These are phyloP conservation scores for Epizoanthus scotinus DNA, from an alignment of 92 coral and sea anemone species.

Conservation along the genomic window DNA sequence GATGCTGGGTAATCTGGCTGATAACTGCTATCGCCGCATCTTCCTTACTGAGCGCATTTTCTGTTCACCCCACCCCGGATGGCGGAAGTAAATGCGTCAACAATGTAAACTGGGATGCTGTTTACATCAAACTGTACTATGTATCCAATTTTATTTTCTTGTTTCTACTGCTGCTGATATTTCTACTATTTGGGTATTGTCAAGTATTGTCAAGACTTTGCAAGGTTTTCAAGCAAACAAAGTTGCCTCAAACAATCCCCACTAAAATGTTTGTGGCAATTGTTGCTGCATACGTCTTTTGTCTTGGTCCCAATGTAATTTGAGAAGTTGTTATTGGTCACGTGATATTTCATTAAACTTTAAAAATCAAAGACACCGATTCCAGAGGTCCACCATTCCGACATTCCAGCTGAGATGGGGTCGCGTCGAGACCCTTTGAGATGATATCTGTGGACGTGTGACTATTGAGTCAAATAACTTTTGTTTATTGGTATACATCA, in stretches of 20 bases:
- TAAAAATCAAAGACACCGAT: too few species aligned
- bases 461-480: too few species aligned
- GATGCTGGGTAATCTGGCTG: constrained; percentile 21
- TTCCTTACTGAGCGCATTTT: constrained; percentile 9
- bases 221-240: not conserved
- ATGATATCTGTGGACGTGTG: too few species aligned
- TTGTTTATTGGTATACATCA: too few species aligned
- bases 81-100: not conserved
- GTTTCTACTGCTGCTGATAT: not conserved
- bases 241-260: not conserved
- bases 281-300: not conserved
- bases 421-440: too few species aligned
- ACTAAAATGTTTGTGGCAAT: not conserved
- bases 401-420: too few species aligned
- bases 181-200: not conserved
- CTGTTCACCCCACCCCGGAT: not conserved
- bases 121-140: constrained; percentile 2
- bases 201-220: not conserved
- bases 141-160: not conserved
- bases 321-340: too few species aligned
- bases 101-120: not conserved
- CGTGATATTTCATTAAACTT: too few species aligned
- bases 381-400: too few species aligned
- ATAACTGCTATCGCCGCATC: not conserved
- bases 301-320: not conserved